These are phyloP conservation scores for Drosophila percnosoma DNA, from an alignment of 2,888 invertebrate genomes.

Conservation along the genomic window DNA sequence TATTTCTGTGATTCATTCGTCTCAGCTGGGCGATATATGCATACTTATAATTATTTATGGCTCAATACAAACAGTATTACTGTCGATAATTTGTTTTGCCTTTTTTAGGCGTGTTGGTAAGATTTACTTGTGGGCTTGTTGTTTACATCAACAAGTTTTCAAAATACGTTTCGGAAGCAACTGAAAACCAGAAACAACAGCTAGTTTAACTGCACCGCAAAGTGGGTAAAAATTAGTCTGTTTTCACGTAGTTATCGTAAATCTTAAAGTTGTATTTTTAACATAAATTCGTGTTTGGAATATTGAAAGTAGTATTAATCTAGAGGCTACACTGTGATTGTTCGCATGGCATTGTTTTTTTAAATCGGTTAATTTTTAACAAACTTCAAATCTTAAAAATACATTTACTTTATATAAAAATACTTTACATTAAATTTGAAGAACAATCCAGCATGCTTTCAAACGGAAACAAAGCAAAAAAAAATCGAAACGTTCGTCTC, in stretches of 20 bases:
- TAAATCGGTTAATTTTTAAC: neutral
- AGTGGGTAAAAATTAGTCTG: neutral
- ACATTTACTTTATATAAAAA: no score
- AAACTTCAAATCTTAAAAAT: neutral
- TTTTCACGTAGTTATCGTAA: neutral
- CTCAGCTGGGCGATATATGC: slow-evolving; percentile 20
- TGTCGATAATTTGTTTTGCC: slow-evolving; percentile 25
- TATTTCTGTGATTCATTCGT: slow-evolving; percentile 45
- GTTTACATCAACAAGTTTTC: slow-evolving; percentile 25
- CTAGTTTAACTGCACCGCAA: neutral
- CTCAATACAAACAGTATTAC: slow-evolving; percentile 2
- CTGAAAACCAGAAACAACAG: slow-evolving; percentile 19
- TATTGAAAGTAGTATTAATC: neutral
- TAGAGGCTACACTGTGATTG: neutral
- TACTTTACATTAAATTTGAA: no score
- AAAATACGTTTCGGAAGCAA: slow-evolving; percentile 36
- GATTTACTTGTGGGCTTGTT: slow-evolving; percentile 39
- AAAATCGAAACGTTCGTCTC: neutral
- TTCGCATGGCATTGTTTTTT: neutral
- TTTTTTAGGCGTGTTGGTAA: slow-evolving; percentile 13
- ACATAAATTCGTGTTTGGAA: neutral
- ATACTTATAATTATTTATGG: neutral
- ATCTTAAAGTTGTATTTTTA: neutral
- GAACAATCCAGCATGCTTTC: neutral
- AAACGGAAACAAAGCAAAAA: no score